A percentile compares a stretch with the other conserved stretches of the same genome.
These are phyloP conservation scores for Brachylomia viminalis DNA, from an alignment of 2,888 invertebrate species.

Conservation along the genomic window DNA sequence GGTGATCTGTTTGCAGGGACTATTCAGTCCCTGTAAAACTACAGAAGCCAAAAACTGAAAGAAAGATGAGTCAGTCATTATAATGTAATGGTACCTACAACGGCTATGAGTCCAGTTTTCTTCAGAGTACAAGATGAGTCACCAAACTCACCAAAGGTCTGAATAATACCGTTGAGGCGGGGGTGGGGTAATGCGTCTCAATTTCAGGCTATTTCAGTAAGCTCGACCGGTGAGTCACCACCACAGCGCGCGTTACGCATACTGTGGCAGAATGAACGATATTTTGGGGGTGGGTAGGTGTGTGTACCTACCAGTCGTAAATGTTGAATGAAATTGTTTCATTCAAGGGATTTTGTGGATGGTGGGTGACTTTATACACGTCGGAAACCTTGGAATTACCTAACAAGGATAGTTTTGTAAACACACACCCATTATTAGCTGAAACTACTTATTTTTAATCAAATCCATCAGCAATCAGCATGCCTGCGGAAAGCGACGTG, in stretches of 20 bases:
- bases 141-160: slow-evolving; percentile 71
- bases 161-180: slow-evolving; percentile 47
- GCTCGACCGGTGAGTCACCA: slow-evolving; percentile 62
- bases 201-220: slow-evolving; percentile 71
- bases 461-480: neutral
- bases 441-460: neutral
- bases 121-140: slow-evolving; percentile 68
- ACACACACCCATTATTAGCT: neutral
- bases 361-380: neutral
- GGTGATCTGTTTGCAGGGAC: too few species aligned
- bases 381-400: neutral
- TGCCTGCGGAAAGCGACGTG: too few species aligned
- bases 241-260: slow-evolving; percentile 43
- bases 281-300: slow-evolving; percentile 8
- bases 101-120: slow-evolving; percentile 34
- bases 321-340: slow-evolving; percentile 40
- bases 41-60: neutral
- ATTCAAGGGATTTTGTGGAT: slow-evolving; percentile 11
- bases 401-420: slow-evolving; percentile 3
- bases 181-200: slow-evolving; percentile 62
- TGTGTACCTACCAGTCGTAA: slow-evolving; percentile 3
- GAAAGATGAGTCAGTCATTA: slow-evolving; percentile 29
- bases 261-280: neutral
- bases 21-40: neutral
- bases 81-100: slow-evolving; percentile 2